Base-by-base conservation (phyloP, 1,140 invertebrate genomes). In the Zaprionus tsacasi region DNA sequence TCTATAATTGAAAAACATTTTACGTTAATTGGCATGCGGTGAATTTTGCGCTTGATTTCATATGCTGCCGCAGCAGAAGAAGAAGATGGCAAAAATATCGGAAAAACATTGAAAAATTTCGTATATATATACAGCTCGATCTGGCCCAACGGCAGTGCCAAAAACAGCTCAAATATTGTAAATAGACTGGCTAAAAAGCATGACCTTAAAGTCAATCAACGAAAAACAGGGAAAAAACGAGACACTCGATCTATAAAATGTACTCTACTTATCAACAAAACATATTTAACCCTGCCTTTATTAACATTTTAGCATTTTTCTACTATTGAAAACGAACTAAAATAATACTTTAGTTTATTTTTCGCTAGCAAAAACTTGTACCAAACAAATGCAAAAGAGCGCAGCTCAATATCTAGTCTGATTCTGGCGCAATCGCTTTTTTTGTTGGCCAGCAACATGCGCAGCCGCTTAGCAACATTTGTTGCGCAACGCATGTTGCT, bases 21-120 rank as follows among this genome's bases (percentile, higher is more conserved):
- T 25, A 75, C 67, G 72, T 75, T 70, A 75, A 75, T 75, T 75
- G 72, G 72, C 59, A 30, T 30, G 58, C 72, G 36, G 45, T 45
- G 48, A 56, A 64, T 70, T 70, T 75, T 76, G 40, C 60, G 73
- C 73, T 76, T 70, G 59, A 76, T 70, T 76, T 58, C 43, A 70
- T 43, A 45, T 75, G 57, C 36, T 45, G 40, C 40, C 15, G n/a
- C 2, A 2, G 7, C 6, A 8, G 40, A n/a, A n/a, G n/a, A n/a
- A 40, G 13, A 5, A 40, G 13, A n/a, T n/a, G 38, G 2, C 2
- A 40, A 6, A n/a, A 40, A 13, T n/a, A 43, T 2, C 30, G 0
- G 7, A 35, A 15, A 45, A n/a, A 45, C 8, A 15, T 15, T 8
- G 40, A 45, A 45, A 45, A 45, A 15, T 15, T 65, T 54, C 69